Conservation (phyloP, 2,888 invertebrate species). For the Graphium colonna region DNA sequence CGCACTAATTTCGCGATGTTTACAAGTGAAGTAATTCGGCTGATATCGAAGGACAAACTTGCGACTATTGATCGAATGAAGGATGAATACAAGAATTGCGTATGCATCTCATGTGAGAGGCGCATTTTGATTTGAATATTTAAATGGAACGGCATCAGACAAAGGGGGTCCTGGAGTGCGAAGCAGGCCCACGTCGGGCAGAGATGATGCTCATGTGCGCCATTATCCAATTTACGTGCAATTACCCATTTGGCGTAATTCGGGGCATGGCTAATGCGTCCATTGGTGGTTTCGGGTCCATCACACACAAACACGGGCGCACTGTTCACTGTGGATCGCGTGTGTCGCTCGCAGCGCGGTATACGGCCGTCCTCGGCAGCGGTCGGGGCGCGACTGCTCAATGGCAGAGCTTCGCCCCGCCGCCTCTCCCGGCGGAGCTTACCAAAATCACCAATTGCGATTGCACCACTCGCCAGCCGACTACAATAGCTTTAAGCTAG, state of each 20-base stretch:
- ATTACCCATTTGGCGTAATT: slow-evolving; percentile 80
- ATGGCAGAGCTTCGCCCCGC: slow-evolving; percentile 76
- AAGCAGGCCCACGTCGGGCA: slow-evolving; percentile 67
- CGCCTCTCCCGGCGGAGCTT: slow-evolving; percentile 72
- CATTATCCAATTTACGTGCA: slow-evolving; percentile 80
- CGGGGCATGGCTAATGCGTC: slow-evolving; percentile 71
- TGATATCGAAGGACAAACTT: slow-evolving; percentile 21
- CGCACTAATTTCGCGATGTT: background rate
- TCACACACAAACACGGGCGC: slow-evolving; percentile 54
- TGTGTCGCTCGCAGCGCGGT: too few species aligned
- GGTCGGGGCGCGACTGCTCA: slow-evolving; percentile 74
- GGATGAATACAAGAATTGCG: slow-evolving; percentile 44
- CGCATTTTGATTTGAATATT: slow-evolving; percentile 63
- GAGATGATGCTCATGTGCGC: slow-evolving; percentile 64
- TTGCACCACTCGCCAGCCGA: too few species aligned
- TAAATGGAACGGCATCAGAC: slow-evolving; percentile 59
- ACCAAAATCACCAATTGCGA: slow-evolving; percentile 72
- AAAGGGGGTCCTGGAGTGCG: slow-evolving; percentile 62
- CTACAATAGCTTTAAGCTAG: slow-evolving; percentile 38
- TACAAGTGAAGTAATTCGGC: slow-evolving; percentile 5
- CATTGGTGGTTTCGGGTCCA: slow-evolving; percentile 55
- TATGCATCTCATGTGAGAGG: slow-evolving; percentile 65
- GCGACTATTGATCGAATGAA: slow-evolving; percentile 24
- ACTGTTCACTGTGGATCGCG: slow-evolving; percentile 56
- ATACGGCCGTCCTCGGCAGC: slow-evolving; percentile 74